Base-by-base conservation (phyloP, 2,797 vertebrate species). In the Alauda arvensis region DNA sequence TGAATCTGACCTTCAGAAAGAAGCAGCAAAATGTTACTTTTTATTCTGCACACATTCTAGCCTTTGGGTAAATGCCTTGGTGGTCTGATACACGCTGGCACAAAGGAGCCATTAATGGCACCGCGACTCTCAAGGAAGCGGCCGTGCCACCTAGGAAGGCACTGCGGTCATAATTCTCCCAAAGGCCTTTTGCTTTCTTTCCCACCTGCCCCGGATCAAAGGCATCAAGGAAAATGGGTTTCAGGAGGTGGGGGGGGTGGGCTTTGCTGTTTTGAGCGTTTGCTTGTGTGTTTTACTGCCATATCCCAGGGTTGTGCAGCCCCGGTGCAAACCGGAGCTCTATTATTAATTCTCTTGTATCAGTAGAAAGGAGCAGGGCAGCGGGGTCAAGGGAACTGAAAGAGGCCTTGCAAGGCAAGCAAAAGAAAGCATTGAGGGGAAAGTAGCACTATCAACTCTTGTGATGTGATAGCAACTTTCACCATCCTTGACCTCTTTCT, bases 201-300 rank as follows among this genome's bases (percentile, higher is more conserved):
- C 78, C 85, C 95, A 95, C 93, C 95, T 95, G 92, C 77, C 59
- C 45, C 83, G 94, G 77, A 96, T 95, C 92, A 94, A 93, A 94
- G 77, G 43, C 80, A 83, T 66, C 56, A 53, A 84, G 77, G 68
- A 86, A 91, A 88, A 89, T 77, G 61, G 77, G 57, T 90, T 81
- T 74, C 62, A 46, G 83, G 89, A 80, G 89, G 87, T 65, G 83
- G 85, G 65, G 57, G 75, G 37, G 37, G 37, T 37, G 37, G 87
- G 92, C 53, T 86, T 76, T 79, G 89, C 91, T 79, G 85, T 89
- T 89, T 57, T 63, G 70, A 81, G 77, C 0, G 0, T 78, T 65
- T n/a, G 62, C 69, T 65, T 87, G 74, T 81, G 87, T 89, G 48
- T 91, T 87, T 95, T 79, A 69, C 76, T 91, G 88, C 88, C 61